These are phyloP conservation scores for Squalus acanthias DNA, from an alignment of 2,797 vertebrate genomes.

Conservation along the genomic window DNA sequence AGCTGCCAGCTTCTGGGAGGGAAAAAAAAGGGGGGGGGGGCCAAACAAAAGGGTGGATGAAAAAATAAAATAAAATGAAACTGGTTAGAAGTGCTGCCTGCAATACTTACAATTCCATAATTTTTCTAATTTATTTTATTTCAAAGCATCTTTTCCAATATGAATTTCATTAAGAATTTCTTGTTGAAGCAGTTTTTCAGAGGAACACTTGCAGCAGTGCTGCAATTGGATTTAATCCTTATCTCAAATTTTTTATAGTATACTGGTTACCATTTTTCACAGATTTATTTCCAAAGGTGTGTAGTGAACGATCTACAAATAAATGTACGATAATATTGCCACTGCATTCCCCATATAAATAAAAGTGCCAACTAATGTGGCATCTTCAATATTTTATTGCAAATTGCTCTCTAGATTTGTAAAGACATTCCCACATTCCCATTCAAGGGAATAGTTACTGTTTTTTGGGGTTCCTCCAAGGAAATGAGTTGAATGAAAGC, in stretches of 20 bases:
- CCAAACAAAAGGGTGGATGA: too few species aligned
- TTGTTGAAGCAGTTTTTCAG: background rate
- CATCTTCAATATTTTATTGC: background rate
- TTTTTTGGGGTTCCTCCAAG: background rate
- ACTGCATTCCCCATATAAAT: background rate
- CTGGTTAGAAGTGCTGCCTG: background rate
- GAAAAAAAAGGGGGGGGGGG: too few species aligned
- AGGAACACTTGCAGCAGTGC: background rate
- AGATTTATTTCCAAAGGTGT: background rate
- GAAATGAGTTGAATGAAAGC: background rate
- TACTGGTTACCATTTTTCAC: background rate
- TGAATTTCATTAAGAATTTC: background rate
- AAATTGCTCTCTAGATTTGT: background rate
- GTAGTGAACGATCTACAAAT: background rate
- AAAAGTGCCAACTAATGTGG: background rate
- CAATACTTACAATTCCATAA: background rate
- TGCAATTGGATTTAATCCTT: background rate
- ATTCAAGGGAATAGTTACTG: background rate
- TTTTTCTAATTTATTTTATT: background rate
- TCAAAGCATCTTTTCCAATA: background rate
- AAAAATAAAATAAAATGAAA: background rate
- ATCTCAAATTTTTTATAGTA: background rate
- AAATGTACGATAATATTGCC: background rate
- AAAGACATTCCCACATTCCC: background rate
- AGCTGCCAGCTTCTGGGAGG: too few species aligned